Evolutionary conservation across 2,888 invertebrate genomes (phyloP).

Genomic region (Tiliacea aurago): DNA sequence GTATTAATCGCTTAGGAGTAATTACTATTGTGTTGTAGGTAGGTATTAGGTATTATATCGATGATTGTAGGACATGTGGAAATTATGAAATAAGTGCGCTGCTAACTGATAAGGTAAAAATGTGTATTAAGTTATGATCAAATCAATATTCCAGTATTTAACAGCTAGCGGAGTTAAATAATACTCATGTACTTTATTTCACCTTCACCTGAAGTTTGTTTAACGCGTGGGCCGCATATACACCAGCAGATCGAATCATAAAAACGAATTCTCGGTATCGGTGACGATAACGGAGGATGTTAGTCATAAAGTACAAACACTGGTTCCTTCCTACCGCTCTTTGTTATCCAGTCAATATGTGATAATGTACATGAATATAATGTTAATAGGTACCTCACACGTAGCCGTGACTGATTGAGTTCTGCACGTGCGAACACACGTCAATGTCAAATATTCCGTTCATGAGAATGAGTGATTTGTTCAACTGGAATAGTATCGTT

Average conservation of each 20-base stretch:
- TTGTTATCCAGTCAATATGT: constrained; percentile 62
- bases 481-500: constrained; percentile 66
- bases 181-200: constrained; percentile 25
- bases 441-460: constrained; percentile 81
- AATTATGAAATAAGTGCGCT: constrained; percentile 16
- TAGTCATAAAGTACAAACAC: constrained; percentile 69
- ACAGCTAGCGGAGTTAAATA: constrained; percentile 31
- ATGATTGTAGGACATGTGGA: constrained; percentile 16
- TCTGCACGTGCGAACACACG: constrained; percentile 42
- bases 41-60: constrained; percentile 26
- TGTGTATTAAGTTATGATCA: constrained; percentile 1
- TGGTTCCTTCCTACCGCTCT: constrained; percentile 66
- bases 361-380: constrained; percentile 52
- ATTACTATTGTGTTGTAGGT: constrained; percentile 16
- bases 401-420: constrained; percentile 50
- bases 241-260: constrained; percentile 65
- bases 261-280: constrained; percentile 71
- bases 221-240: constrained; percentile 66
- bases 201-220: constrained; percentile 62
- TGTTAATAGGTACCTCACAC: constrained; percentile 49
- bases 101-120: constrained; percentile 15
- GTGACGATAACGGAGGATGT: constrained; percentile 70
- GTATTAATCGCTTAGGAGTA: constrained; percentile 7
- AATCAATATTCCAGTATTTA: constrained; percentile 23
- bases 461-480: constrained; percentile 69